phyloP scores from a whole-genome alignment of 1,140 invertebrate genomes.

The Caenorhabditis elegans region DNA sequence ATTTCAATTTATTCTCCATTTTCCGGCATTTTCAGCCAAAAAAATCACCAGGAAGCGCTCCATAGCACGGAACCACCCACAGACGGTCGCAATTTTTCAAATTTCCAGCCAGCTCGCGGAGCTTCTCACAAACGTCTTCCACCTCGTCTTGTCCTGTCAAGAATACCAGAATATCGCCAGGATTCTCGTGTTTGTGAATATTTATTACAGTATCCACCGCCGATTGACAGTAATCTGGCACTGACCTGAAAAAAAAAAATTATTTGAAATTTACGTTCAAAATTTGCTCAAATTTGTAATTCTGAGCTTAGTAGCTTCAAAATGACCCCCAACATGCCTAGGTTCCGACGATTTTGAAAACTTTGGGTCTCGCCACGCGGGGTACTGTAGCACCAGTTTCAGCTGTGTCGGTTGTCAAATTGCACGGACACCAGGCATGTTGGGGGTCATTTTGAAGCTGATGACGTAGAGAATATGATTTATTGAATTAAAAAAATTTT shows the following conservation, averaged over 20 bases:
- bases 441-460: too few relatives aligned
- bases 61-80: slow-evolving; percentile 86
- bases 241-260: slow-evolving; percentile 61
- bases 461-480: too few relatives aligned
- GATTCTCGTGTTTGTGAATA: slow-evolving; percentile 79
- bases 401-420: too few relatives aligned
- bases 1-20: slow-evolving; percentile 68
- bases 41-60: slow-evolving; percentile 73
- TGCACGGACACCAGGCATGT: too few relatives aligned
- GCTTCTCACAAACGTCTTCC: slow-evolving; percentile 68
- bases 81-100: slow-evolving; percentile 71
- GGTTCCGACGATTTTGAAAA: too few relatives aligned
- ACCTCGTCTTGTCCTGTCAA: slow-evolving; percentile 92
- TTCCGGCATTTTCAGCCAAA: slow-evolving; percentile 69
- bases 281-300: too few relatives aligned
- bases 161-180: slow-evolving; percentile 87
- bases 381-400: too few relatives aligned
- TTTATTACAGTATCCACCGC: slow-evolving; percentile 84
- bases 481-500: too few relatives aligned
- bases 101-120: background rate
- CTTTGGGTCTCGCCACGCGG: too few relatives aligned
- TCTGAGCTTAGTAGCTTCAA: too few relatives aligned
- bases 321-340: too few relatives aligned
- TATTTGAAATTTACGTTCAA: background rate
- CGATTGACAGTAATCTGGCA: slow-evolving; percentile 85